Base-by-base conservation (phyloP, 2,888 invertebrate species). In the Eremobia ochroleuca region DNA sequence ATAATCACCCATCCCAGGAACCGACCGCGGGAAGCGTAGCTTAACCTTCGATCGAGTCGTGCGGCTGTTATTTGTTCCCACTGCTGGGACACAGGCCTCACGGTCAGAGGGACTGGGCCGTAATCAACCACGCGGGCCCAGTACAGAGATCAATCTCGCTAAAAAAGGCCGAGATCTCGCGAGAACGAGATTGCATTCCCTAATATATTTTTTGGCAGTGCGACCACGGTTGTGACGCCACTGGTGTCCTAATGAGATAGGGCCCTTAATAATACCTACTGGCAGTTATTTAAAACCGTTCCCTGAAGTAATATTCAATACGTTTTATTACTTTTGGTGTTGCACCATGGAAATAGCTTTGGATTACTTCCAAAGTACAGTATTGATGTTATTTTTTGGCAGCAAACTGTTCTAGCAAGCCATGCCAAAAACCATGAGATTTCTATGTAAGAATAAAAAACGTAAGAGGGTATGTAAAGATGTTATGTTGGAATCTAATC, bases 351-450 rank as follows among this genome's bases (percentile, higher is more conserved):
- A 67, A 65, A 69, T 79, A 77, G n/a, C 67, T 25, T 86, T 87
- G 87, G 88, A 86, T 77, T 68, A 46, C 40, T 40, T 87, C 88
- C 88, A 88, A 87, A 81, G 25, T 64, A 46, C 59, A 43, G 74
- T 76, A 88, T 83, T 74, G 77, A 84, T 82, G 69, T 81, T 85
- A 64, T 59, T 79, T 79, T 85, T 88, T 87, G 87, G 87, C 87
- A 87, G 37, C 76, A 34, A 28, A 73, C 74, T 43, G n/a, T 67
- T 74, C 15, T 69, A 40, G 65, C 6, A 18, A 15, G 25, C 72
- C 49, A 78, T 88, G 87, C 88, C 87, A 87, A 84, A 81, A 70
- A 25, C 76, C 73, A 74, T 83, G 73, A 70, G 62, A 72, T 76
- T 71, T 46, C 40, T 73, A 37, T 49, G 49, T n/a, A 28, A n/a